These are phyloP conservation scores for Plebejus argus DNA, from an alignment of 2,888 invertebrate species.

Conservation along the genomic window DNA sequence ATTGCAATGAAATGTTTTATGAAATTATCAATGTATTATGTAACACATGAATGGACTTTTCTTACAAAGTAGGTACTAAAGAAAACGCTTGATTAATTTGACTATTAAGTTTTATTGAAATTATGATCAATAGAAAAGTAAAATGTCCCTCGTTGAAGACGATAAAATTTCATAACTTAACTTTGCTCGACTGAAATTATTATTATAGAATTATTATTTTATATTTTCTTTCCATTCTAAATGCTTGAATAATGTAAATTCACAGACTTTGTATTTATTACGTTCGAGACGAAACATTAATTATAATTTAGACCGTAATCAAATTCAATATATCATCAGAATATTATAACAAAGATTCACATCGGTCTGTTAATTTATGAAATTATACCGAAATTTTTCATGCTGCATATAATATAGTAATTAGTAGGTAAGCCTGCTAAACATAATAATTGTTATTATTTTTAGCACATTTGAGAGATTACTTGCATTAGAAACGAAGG, in stretches of 20 bases:
- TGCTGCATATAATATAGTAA: no score
- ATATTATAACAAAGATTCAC: not conserved
- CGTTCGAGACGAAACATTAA: not conserved
- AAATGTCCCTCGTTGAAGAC: not conserved
- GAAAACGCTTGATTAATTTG: not conserved
- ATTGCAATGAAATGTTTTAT: not conserved
- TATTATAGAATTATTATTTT: not conserved
- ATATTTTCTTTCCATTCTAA: not conserved
- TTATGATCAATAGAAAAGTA: not conserved
- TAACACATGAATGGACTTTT: not conserved
- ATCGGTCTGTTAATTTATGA: not conserved
- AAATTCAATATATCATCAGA: not conserved
- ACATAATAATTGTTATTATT: no score
- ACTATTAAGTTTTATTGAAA: slow-evolving; percentile 4
- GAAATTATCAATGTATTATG: no score
- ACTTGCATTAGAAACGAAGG: no score
- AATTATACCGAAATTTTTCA: not conserved
- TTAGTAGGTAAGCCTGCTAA: no score
- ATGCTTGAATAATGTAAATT: not conserved
- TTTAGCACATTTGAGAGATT: no score
- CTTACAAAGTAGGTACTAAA: not conserved
- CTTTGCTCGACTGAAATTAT: not conserved
- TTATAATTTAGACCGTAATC: not conserved
- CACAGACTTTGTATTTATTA: not conserved
- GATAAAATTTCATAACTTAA: slow-evolving; percentile 16